Evolutionary conservation across 2,797 vertebrate genomes (phyloP).

Genomic region (Ctenochaetus hawaiiensis): DNA sequence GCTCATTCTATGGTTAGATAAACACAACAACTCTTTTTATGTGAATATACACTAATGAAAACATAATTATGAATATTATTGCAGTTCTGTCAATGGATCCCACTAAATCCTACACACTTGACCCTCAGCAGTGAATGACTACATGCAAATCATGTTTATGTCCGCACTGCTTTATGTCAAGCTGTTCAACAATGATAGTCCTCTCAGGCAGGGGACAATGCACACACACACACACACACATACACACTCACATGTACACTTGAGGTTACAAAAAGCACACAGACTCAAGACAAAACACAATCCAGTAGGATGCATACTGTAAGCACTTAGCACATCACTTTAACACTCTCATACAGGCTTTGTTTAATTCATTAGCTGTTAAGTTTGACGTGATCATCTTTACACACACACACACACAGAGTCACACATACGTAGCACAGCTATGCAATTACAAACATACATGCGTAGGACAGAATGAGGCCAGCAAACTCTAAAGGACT

Average conservation of each 20-base stretch:
- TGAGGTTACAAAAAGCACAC: constrained; percentile 11
- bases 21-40: too few relatives aligned
- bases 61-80: too few relatives aligned
- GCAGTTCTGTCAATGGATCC: too few relatives aligned
- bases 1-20: too few relatives aligned
- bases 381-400: constrained; percentile 33
- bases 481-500: constrained; percentile 45
- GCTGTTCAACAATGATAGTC: constrained; percentile 41
- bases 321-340: constrained; percentile 46
- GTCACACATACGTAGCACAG: not conserved
- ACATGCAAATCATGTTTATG: constrained; percentile 26
- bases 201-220: constrained; percentile 6
- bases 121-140: too few relatives aligned
- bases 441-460: constrained; percentile 29
- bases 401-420: constrained; percentile 9
- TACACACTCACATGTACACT: not conserved
- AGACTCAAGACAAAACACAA: constrained; percentile 24
- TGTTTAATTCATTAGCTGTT: constrained; percentile 60
- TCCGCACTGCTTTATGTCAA: constrained; percentile 24
- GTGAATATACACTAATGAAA: too few relatives aligned
- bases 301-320: constrained; percentile 15
- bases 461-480: constrained; percentile 65
- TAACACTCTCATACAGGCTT: constrained; percentile 25
- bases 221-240: not conserved
- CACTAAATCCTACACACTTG: too few relatives aligned